Percentiles rank a stretch among this genome's conserved stretches.
Conservation (phyloP, 2,113 vertebrate species). For the Drymodes brunneopygia region DNA sequence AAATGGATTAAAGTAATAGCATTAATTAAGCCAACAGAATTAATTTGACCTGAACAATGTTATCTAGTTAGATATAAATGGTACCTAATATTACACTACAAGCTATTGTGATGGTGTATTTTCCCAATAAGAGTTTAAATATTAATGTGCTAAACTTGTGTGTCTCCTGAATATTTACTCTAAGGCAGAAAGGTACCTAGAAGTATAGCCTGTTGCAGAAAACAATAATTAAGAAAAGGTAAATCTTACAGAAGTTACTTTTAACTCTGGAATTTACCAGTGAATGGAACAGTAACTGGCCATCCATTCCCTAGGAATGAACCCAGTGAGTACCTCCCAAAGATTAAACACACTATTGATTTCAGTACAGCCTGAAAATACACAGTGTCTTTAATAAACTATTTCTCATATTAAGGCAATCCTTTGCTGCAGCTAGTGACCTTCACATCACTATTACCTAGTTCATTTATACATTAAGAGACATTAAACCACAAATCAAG, state of each 20-base stretch:
- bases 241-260: background rate
- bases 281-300: background rate
- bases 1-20: conserved; percentile 26
- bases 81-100: background rate
- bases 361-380: background rate
- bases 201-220: background rate
- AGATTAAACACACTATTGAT: background rate
- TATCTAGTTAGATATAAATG: conserved; percentile 4
- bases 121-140: background rate
- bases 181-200: background rate
- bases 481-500: background rate
- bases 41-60: background rate
- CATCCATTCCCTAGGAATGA: background rate
- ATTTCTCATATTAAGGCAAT: background rate
- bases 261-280: background rate
- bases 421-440: background rate
- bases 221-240: background rate
- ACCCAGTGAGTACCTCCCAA: background rate
- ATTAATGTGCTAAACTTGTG: background rate
- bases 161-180: background rate
- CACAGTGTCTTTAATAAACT: background rate
- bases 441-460: background rate
- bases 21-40: conserved; percentile 12
- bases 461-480: background rate
- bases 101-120: background rate